Base-by-base conservation (phyloP, 2,888 invertebrate species). In the Nomada goodeniana region DNA sequence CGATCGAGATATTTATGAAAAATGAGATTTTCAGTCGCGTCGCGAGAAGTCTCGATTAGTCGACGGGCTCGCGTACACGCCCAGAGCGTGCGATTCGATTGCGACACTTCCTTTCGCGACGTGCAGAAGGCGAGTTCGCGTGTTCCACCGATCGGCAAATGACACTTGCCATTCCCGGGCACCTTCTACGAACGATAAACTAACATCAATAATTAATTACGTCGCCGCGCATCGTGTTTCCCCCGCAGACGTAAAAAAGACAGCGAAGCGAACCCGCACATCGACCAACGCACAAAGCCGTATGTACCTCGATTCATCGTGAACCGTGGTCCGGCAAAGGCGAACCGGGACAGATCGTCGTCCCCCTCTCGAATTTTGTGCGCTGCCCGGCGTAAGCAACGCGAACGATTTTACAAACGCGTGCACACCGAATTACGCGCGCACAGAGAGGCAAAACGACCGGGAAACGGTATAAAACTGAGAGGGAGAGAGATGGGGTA, bases 31-130 rank as follows among this genome's bases (percentile, higher is more conserved):
- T 61, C 36, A 52, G 71, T 50, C n/a, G 23, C 42, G 13, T 3
- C 18, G 18, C 10, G 55, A 52, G 69, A 57, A 20, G 20, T 53
- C 9, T 53, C n/a, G 36, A 61, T 59, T 80, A 26, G 68, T 76
- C 73, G 20, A 64, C 72, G 0, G 23, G 63, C 29, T 15, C 52
- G 47, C 53, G 29, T 18, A 59, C 53, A 44, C 20, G 20, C 23
- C 4, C 23, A 57, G 23, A 65, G 15, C 18, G 26, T 20, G 26
- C 52, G 13, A 36, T 47, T 61, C 52, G 47, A 81, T 91, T 89
- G 84, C 90, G 87, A 89, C 88, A 89, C 85, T 86, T 88, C 90
- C 89, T 88, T 89, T 89, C 83, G 78, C 85, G 69, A 53, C 65
- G 52, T 29, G 13, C 7, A 52, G 63, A 55, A 71, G 68, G 11